Base-by-base conservation (phyloP, 1,140 invertebrate species). In the Drosophila leontia region DNA sequence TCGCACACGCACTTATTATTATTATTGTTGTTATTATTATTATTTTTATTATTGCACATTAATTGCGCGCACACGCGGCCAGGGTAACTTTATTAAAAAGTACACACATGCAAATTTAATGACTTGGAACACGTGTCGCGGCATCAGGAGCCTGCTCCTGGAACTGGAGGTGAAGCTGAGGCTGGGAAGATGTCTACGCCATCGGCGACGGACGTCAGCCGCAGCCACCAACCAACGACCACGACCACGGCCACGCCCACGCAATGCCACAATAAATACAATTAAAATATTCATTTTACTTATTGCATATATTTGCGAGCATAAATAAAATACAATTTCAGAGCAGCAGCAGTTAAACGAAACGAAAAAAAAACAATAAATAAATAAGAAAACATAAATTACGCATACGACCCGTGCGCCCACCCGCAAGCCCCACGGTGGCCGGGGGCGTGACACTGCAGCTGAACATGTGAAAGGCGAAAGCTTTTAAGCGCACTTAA, bases 401-500 rank as follows among this genome's bases (percentile, higher is more conserved):
- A 70, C 80, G 80, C 26, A 82, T 83, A 83, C 80, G 80, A 65
- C 45, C n/a, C 42, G 42, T 56, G 41, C 32, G 35, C 53, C 56
- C 62, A 32, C 75, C 57, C 74, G 35, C 48, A 47, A 60, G 59
- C 59, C 60, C 35, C 23, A 26, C 8, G 29, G 29, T 32, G 12
- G 48, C 34, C 9, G 41, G 48, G 34, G 41, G 48, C 57, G 35
- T 58, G 51, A 26, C 75, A 69, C 41, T 78, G 75, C 75, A 78
- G 51, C 65, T 45, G 63, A 60, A 77, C 76, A 64, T 78, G 68
- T 82, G 71, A 87, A 88, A 90, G 61, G 74, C 78, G 35, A 90
- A 90, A 85, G 85, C 85, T 88, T 90, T 88, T 90, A 88, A 90
- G 85, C 85, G 86, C 85, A 88, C 85, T 90, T 88, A 88, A 85